These are phyloP conservation scores for Drosophila nebulosa DNA, from an alignment of 1,140 invertebrate species.

Conservation along the genomic window DNA sequence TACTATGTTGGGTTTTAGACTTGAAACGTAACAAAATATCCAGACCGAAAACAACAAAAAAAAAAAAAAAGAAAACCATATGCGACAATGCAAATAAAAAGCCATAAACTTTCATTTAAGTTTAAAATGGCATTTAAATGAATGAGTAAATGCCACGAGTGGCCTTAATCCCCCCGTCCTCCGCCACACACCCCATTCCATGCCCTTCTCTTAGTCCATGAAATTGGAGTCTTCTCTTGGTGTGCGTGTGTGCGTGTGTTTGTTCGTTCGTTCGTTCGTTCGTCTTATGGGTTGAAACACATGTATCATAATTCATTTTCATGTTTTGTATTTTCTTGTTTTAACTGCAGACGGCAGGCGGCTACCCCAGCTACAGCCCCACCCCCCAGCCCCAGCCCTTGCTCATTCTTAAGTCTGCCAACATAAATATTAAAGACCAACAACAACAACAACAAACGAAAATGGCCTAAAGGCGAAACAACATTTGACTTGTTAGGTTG, in stretches of 20 bases:
- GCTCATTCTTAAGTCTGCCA: constrained; percentile 40
- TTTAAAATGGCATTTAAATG: constrained; percentile 81
- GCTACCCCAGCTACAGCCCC: constrained; percentile 3
- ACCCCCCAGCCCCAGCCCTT: not conserved
- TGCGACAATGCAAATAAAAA: constrained; percentile 74
- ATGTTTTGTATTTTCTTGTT: constrained; percentile 70
- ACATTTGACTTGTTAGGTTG: constrained; percentile 50
- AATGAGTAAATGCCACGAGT: constrained; percentile 60
- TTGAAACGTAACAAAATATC: constrained; percentile 24
- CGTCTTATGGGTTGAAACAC: constrained; percentile 57
- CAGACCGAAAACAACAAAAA: constrained; percentile 21
- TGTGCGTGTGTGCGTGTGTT: constrained; percentile 14
- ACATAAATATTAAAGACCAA: constrained; percentile 64
- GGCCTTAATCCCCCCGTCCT: constrained; percentile 18
- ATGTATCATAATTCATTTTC: constrained; percentile 80
- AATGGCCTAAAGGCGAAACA: constrained; percentile 37
- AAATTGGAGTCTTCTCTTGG: constrained; percentile 18
- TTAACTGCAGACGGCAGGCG: constrained; percentile 41
- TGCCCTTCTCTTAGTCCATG: not conserved
- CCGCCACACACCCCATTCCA: too few relatives aligned
- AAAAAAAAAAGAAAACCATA: constrained; percentile 19
- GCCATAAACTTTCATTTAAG: constrained; percentile 80
- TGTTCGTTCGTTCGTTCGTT: too few relatives aligned
- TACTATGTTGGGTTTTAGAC: constrained; percentile 31
- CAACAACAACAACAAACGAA: constrained; percentile 32